phyloP scores from a whole-genome alignment of 2,113 vertebrate species.

The Megaceryle torquata region DNA sequence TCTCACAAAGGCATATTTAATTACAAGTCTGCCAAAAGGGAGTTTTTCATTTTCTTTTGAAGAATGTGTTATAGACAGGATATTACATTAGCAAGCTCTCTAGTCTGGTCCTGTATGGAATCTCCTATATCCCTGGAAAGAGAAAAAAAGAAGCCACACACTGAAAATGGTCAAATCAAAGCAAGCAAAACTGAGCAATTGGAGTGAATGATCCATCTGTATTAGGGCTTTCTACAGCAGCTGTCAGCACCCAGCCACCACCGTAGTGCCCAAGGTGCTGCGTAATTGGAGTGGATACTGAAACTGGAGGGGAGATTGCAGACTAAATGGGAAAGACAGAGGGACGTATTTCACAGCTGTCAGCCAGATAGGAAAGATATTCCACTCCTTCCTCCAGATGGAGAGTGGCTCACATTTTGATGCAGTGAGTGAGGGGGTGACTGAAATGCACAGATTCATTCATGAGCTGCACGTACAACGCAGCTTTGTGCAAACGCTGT shows the following conservation, averaged over 20 bases:
- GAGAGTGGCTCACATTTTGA: background rate
- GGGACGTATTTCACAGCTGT: background rate
- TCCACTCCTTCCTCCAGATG: background rate
- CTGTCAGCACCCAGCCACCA: background rate
- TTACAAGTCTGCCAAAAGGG: background rate
- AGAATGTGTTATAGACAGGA: background rate
- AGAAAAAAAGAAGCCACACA: background rate
- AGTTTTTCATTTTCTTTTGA: conserved; percentile 22
- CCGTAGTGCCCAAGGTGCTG: background rate
- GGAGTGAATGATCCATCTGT: background rate
- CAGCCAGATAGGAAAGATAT: background rate
- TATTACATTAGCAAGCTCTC: background rate
- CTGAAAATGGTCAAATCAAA: conserved; percentile 3
- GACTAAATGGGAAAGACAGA: background rate
- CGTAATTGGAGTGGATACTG: background rate
- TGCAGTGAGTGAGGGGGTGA: background rate
- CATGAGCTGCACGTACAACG: background rate
- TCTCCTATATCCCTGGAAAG: background rate
- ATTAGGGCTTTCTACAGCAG: background rate
- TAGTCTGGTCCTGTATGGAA: background rate
- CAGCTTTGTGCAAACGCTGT: background rate
- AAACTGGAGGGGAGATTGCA: background rate
- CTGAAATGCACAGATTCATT: background rate
- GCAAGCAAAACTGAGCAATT: background rate
- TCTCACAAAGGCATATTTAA: background rate